Evolutionary conservation across 2,797 vertebrate genomes (phyloP), one percentile per base, ranked within the genome.

Genomic region (Tokudaia tokunoshimensis): DNA sequence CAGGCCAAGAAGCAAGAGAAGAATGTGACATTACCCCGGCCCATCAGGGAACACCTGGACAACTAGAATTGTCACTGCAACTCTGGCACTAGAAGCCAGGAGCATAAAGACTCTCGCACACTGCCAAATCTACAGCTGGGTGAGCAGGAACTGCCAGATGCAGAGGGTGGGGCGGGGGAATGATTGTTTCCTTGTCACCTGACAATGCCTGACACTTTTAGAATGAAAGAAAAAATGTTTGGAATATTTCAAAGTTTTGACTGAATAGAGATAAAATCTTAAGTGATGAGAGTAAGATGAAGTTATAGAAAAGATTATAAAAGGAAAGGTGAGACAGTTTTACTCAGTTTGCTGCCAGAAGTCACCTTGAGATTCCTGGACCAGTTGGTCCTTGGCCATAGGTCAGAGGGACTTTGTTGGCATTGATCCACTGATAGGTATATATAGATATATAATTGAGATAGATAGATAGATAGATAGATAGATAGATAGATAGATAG

Each of bases 141-240:
- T 31, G 6, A 22, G 12, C 2, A 74, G 55, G 37, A 24, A 2
- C 72, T 65, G 37, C 72, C 57, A 44, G 29, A 52, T 26, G 6
- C 24, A 87, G 52, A 89, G 59, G 12, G 57, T 3, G 41, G 41
- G 41, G 41, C 3, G 55, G n/a, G 41, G 50, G 14, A 75, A 37
- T 85, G 20, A 81, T 41, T 82, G 19, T 65, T 65, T 87, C 84
- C 72, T 79, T 84, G 0, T 82, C 8, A 4, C 37, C 79, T 85
- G 47, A 61, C 26, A 92, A 3, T 74, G 50, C 34, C 34, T 96
- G 24, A 31, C 70, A 93, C 17, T 92, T 90, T 83, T 67, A 96
- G 78, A 86, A 96, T 92, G 52, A 96, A 88, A 92, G 41, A 50
- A 78, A 96, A 94, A 59, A 29, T 20, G n/a, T 83, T 63, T 52